Evolutionary conservation across 2,888 invertebrate genomes (phyloP), one percentile per base, ranked within the genome.

Genomic region (Anoncus sp.): DNA sequence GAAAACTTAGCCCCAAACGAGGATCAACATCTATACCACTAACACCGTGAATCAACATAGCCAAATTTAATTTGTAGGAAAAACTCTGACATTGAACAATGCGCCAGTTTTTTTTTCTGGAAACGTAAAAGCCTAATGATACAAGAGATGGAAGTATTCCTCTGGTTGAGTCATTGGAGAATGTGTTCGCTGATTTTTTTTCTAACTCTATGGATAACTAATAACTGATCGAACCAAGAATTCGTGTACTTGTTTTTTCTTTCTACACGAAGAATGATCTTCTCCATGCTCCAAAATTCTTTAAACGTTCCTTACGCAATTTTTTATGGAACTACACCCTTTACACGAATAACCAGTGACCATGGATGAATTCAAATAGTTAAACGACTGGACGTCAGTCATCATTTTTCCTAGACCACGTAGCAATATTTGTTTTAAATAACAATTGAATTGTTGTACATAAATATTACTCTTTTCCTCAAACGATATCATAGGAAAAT

Each of bases 1-100:
- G 38, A 62, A 66, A 74, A 66, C 70, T 74, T 74, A 45, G 38
- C 45, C 63, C 40, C 35, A 47, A 59, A 66, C 24, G 35, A 62
- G 40, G 24, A 70, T 66, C 47, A 47, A 66, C 65, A 74, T 40
- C 40, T 40, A 57, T 43, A 47, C 47, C 24, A 4, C 53, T 63
- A 59, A 24, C 27, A 18, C 55, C 12, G 22, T 38, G 51, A 69
- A 31, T 60, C 27, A 27, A 63, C 59, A 53, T 55, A 47, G 6
- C 27, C 10, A n/a, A 71, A 59, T 76, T 53, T 53, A 12, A 38
- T 38, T 67, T 7, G 10, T 24, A 9, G 12, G 12, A 22, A 63
- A 7, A 20, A 31, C 47, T 27, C 16, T 38, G 5, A 38, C 7
- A 24, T 31, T 22, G 4, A n/a, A 7, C 43, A 10, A 38, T 12